Percentiles rank a stretch among this genome's conserved stretches.
These are phyloP conservation scores for Epizoanthus rinbou DNA, from an alignment of 92 coral and sea anemone species.

Conservation along the genomic window DNA sequence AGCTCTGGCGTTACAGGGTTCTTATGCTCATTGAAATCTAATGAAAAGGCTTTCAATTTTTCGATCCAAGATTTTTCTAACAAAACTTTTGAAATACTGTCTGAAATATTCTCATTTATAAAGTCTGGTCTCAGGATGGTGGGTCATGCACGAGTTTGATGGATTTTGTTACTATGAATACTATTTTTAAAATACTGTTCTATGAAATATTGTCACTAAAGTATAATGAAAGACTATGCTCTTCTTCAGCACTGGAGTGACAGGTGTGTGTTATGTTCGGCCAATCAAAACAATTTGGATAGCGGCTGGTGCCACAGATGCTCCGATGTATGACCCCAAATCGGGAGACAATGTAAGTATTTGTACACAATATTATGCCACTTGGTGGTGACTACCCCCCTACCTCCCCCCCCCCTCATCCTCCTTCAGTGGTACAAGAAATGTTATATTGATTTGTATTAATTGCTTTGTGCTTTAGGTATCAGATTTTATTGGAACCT, in stretches of 20 bases:
- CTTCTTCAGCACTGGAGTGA: constrained; percentile 70
- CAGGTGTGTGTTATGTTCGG: constrained; percentile 90
- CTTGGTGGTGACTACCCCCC: no score
- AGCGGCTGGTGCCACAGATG: constrained; percentile 88
- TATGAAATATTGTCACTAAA: no score
- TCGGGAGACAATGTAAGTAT: constrained; percentile 95
- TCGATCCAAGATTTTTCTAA: no score
- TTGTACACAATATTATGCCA: no score
- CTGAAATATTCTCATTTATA: no score
- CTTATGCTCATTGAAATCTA: no score
- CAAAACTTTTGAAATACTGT: no score
- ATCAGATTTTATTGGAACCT: constrained; percentile 93
- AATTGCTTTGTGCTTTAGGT: constrained; percentile 53
- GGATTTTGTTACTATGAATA: constrained; percentile 76
- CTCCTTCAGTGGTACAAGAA: no score
- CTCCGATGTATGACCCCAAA: constrained; percentile 94
- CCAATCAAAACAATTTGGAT: constrained; percentile 95
- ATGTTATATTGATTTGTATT: background rate
- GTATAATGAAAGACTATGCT: background rate
- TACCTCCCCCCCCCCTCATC: no score
- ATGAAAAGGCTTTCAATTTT: no score
- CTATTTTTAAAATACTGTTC: no score
- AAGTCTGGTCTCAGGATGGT: constrained; percentile 98
- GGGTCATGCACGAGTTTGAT: constrained; percentile 95
- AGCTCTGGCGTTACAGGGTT: no score